Evolutionary conservation across 2,888 invertebrate species (phyloP), one percentile per base, ranked within the genome.

Genomic region (Copidosoma aretas): DNA sequence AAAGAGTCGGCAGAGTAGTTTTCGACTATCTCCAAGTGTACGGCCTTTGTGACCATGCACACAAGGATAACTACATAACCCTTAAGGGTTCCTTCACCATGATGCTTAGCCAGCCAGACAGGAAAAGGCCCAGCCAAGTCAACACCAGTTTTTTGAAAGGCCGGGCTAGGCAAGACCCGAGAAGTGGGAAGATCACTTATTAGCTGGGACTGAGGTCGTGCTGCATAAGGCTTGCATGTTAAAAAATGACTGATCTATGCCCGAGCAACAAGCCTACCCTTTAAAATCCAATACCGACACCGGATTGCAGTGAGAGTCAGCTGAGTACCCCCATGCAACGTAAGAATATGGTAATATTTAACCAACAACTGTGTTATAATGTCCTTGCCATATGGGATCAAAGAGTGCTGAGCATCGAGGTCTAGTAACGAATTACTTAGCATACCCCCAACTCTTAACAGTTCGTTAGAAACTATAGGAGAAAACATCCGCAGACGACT

Each of bases 111-210:
- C 1, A 60, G 65, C 15, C 69, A 59, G 2, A 74, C 59, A n/a
- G 32, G 57, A 25, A 74, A 73, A 0, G 81, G 81, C 8, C 81
- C 80, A 22, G 77, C 78, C 17, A 74, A 80, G 17, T 60, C 60
- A 1, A 49, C 49, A 1, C 49, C 60, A 1, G 46, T 1, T 3
- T 49, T 15, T 14, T 24, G 12, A 83, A 84, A 1, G 71, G 57
- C 1, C 66, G 39, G 1, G 58, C 58, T 10, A 71, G 70, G 1
- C 56, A 68, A 4, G 79, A 69, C 63, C 83, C 67, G 3, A 77
- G 75, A 5, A 24, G 8, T 2, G 83, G 81, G 0, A 83, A 73
- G 19, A 78, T n/a, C 69, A 0, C 78, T 76, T 79, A 80, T 82
- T 1, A 60, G 1, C 17, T 80, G 77, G 0, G 53, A 24, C 25